Conservation (phyloP, 2,113 vertebrate genomes). For the Seriola aureovittata region DNA sequence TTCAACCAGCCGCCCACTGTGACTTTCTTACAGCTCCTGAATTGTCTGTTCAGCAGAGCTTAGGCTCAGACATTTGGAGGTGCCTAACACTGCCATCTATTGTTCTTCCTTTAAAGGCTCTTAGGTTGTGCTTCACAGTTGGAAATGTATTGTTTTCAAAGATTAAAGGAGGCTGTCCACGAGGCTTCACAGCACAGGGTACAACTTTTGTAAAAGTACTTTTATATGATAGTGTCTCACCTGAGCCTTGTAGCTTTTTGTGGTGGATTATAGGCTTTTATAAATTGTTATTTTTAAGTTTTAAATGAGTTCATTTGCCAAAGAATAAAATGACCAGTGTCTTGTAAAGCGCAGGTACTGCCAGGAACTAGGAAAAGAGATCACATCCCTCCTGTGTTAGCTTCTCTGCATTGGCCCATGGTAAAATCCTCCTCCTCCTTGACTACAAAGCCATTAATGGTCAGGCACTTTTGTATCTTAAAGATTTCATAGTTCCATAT, state of each 20-base stretch:
- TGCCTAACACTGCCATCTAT: constrained; percentile 77
- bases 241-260: not conserved
- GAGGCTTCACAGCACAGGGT: constrained; percentile 22
- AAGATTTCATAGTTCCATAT: no score
- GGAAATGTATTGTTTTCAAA: constrained; percentile 56
- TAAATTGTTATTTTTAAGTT: not conserved
- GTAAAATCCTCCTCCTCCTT: no score
- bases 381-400: no score
- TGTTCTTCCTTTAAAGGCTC: constrained; percentile 70
- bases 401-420: no score
- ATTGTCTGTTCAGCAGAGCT: constrained; percentile 68
- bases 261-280: constrained; percentile 4
- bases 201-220: constrained; percentile 5
- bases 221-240: constrained; percentile 20
- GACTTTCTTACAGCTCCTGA: constrained; percentile 67
- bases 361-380: no score
- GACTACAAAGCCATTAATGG: no score
- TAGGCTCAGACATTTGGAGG: constrained; percentile 66
- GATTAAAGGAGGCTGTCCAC: constrained; percentile 58
- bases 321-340: no score
- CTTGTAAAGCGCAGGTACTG: not conserved
- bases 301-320: not conserved
- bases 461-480: no score
- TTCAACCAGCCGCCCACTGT: constrained; percentile 78
- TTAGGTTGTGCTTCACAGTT: constrained; percentile 46